Evolutionary conservation across 2,888 invertebrate species (phyloP).

Genomic region (Chalcosyrphus nemorum): DNA sequence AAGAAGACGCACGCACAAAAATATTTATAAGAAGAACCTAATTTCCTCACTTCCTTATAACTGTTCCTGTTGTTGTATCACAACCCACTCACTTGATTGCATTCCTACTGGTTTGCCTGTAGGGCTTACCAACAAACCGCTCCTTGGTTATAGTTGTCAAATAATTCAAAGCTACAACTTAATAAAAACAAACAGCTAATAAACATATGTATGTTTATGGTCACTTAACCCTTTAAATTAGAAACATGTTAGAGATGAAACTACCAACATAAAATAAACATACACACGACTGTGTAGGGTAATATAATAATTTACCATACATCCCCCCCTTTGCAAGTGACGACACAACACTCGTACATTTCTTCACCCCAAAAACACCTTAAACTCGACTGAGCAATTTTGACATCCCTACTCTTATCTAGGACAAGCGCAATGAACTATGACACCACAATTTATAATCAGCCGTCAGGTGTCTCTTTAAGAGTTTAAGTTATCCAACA

Average conservation of each 20-base stretch:
- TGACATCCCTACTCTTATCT: background rate
- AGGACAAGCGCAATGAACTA: background rate
- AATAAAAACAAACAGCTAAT: background rate
- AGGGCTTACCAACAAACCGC: no score
- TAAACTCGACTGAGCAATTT: background rate
- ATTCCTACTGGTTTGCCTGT: no score
- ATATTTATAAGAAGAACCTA: no score
- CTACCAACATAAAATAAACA: background rate
- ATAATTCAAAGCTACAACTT: background rate
- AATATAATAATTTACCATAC: background rate
- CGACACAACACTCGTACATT: background rate
- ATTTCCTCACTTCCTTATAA: no score
- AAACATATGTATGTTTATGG: slow-evolving; percentile 6
- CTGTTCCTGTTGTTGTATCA: no score
- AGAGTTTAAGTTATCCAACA: background rate
- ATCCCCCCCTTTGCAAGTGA: background rate
- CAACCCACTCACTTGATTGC: no score
- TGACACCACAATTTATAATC: background rate
- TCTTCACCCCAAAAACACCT: background rate
- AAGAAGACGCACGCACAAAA: no score
- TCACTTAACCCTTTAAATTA: slow-evolving; percentile 7
- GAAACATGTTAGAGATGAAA: no score
- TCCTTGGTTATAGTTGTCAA: background rate
- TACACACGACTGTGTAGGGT: background rate
- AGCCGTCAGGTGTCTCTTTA: background rate